Base-by-base conservation (phyloP, 2,113 vertebrate genomes). In the Tautogolabrus adspersus region DNA sequence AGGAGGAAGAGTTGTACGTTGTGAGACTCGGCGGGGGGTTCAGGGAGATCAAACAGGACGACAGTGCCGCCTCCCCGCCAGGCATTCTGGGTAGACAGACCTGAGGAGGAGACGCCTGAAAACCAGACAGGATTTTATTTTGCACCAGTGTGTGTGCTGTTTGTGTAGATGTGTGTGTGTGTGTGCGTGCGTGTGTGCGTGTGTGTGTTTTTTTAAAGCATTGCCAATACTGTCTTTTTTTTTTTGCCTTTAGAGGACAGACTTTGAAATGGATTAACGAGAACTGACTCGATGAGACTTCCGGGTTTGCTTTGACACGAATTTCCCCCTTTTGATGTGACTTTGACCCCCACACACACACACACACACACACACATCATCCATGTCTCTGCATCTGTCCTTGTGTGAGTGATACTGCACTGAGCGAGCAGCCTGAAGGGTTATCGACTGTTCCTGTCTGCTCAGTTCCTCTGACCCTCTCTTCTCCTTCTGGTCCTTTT, bases 61-160 rank as follows among this genome's bases (percentile, higher is more conserved):
- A 79, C 87, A 44, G 75, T 44, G 23, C 58, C 55, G 16, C 76
- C 79, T 13, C 81, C 44, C 77, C 69, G 72, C 75, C 46, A 38
- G 87, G 87, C 82, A 68, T 87, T 84, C 73, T 82, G 84, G 82
- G 88, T 75, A 89, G 89, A 88, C 85, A 85, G 85, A 87, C 84
- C 79, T 75, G 67, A 87, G 89, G 84, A 88, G 84, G 79, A 84
- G 88, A 79, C 52, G 83, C 67, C 79, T 64, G 56, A 60, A 73
- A 87, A 22, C 72, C 79, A 85, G 82, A 86, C 78, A 21, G 71
- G 60, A 49, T 72, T 77, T 57, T 74, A 23, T 49, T 74, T 30
- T 82, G 79, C 70, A n/a, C 62, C 83, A 55, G 54, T 63, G 44
- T 68, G 16, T 51, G 23, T 59, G 72, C 44, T 12, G 11, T 46